phyloP scores from a whole-genome alignment of 2,113 vertebrate species.

The Alethe diademata region DNA sequence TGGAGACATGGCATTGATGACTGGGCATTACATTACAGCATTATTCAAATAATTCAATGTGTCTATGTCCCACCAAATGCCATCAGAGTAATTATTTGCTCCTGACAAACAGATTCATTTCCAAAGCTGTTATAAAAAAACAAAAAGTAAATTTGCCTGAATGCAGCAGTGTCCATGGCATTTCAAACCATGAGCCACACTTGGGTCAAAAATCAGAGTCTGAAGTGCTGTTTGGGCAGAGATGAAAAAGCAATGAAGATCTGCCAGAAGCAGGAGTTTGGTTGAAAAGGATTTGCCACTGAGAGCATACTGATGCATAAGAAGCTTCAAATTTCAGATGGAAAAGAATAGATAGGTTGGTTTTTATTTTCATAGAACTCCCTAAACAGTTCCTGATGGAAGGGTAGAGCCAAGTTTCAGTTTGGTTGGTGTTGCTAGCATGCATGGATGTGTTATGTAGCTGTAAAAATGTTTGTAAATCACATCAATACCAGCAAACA shows the following conservation, averaged over 20 bases:
- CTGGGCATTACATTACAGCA: neutral
- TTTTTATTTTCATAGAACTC: neutral
- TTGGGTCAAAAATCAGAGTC: neutral
- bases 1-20: neutral
- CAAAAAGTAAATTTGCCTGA: neutral
- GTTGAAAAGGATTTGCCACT: neutral
- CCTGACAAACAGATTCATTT: neutral
- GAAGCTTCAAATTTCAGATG: neutral
- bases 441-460: neutral
- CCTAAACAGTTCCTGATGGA: neutral
- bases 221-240: neutral
- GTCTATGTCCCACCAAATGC: neutral
- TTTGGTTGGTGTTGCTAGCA: neutral
- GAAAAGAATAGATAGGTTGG: neutral
- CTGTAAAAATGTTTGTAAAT: neutral
- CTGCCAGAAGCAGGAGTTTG: neutral
- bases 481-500: neutral
- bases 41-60: conserved; percentile 24
- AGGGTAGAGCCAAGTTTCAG: neutral
- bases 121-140: neutral
- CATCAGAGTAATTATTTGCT: conserved; percentile 20
- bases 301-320: neutral
- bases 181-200: neutral
- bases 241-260: neutral
- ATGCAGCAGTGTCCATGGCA: neutral